Conservation (phyloP, 2,113 vertebrate species). For the Balaeniceps rex region DNA sequence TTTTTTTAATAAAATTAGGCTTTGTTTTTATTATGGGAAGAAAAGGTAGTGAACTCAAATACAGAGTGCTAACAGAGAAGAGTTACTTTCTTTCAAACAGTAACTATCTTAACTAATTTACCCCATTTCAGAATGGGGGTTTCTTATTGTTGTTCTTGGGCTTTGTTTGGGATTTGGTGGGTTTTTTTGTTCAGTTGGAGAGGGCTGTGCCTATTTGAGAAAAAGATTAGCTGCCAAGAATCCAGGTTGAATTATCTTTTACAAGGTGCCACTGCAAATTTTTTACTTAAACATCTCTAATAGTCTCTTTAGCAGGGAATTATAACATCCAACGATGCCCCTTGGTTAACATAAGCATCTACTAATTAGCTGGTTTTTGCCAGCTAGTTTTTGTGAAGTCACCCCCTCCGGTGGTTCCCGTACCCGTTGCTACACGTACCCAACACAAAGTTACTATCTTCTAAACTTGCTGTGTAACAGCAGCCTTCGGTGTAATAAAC, state of each 20-base stretch:
- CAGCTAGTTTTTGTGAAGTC: neutral
- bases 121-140: neutral
- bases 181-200: neutral
- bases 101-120: neutral
- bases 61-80: neutral
- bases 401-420: rapidly evolving
- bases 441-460: neutral
- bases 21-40: neutral
- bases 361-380: neutral
- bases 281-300: neutral
- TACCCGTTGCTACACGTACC: rapidly evolving
- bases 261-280: neutral
- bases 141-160: neutral
- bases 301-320: neutral
- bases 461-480: too few relatives aligned
- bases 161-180: neutral
- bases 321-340: neutral
- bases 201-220: neutral
- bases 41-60: neutral
- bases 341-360: neutral
- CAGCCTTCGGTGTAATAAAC: too few relatives aligned
- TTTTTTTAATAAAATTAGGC: neutral
- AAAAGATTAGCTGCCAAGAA: neutral
- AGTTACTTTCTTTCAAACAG: neutral
- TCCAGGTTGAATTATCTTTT: neutral